Conservation (phyloP, 2,888 invertebrate species). For the Nomada ruficornis region DNA sequence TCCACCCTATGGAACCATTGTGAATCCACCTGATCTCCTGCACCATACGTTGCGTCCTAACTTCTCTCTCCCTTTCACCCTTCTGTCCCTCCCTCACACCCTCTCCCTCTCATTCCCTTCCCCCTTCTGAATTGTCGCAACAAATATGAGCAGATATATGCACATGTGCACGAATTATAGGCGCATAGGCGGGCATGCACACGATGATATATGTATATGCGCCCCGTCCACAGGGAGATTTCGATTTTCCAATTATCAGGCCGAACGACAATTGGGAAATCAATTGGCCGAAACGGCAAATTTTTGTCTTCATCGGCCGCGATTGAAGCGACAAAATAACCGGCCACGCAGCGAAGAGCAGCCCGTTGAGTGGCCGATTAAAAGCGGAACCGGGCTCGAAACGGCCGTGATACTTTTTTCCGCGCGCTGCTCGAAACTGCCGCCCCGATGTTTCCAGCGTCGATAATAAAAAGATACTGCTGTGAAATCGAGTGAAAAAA, state of each 20-base stretch:
- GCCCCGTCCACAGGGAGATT: slow-evolving; percentile 1
- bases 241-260: slow-evolving; percentile 51
- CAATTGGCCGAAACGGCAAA: slow-evolving; percentile 27
- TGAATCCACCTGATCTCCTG: slow-evolving; percentile 70
- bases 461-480: slow-evolving; percentile 1
- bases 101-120: not conserved
- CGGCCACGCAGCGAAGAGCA: not conserved
- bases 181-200: not conserved
- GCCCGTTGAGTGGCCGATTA: slow-evolving; percentile 38
- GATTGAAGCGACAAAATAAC: slow-evolving; percentile 37
- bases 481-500: not conserved
- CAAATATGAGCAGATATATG: slow-evolving; percentile 46
- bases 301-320: slow-evolving; percentile 36
- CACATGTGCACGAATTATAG: slow-evolving; percentile 45
- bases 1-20: slow-evolving; percentile 59
- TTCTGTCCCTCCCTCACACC: not conserved
- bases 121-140: slow-evolving; percentile 26
- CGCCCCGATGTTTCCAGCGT: not conserved
- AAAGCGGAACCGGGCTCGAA: slow-evolving; percentile 27
- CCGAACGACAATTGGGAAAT: slow-evolving; percentile 34
- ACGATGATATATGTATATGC: not conserved
- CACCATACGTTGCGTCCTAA: slow-evolving; percentile 52
- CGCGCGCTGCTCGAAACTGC: slow-evolving; percentile 25
- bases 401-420: slow-evolving; percentile 27
- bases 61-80: slow-evolving; percentile 3